phyloP scores from a whole-genome alignment of 2,797 vertebrate species.

The Emydoidea blandingii region DNA sequence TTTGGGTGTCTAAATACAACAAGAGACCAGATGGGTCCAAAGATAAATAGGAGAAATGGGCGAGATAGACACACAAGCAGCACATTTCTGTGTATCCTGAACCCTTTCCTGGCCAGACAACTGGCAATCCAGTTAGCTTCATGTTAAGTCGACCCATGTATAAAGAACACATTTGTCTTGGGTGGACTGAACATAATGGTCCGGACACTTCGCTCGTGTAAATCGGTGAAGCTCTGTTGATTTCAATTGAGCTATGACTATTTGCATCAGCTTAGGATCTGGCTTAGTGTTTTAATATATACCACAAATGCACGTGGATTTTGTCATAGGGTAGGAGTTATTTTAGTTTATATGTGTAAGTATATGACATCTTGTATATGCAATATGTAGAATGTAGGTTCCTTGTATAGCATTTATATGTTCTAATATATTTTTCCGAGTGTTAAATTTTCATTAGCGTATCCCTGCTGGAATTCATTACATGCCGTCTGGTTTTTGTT shows the following conservation, averaged over 20 bases:
- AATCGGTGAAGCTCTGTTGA: neutral
- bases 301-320: neutral
- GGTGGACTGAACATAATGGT: rapidly evolving
- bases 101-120: neutral
- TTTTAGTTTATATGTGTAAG: neutral
- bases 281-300: neutral
- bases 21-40: neutral
- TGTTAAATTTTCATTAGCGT: constrained; percentile 14
- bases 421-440: neutral
- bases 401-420: neutral
- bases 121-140: neutral
- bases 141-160: neutral
- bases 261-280: neutral
- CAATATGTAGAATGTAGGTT: neutral
- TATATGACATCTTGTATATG: neutral
- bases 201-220: neutral
- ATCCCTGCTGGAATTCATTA: neutral
- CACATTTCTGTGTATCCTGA: neutral
- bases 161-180: neutral
- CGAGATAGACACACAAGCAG: neutral
- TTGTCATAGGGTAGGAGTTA: neutral
- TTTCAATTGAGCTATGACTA: neutral
- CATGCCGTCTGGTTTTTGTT: neutral
- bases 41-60: neutral
- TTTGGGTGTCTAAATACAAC: neutral